Conservation (phyloP, 1,140 invertebrate species). For the Trissolcus basalis region DNA sequence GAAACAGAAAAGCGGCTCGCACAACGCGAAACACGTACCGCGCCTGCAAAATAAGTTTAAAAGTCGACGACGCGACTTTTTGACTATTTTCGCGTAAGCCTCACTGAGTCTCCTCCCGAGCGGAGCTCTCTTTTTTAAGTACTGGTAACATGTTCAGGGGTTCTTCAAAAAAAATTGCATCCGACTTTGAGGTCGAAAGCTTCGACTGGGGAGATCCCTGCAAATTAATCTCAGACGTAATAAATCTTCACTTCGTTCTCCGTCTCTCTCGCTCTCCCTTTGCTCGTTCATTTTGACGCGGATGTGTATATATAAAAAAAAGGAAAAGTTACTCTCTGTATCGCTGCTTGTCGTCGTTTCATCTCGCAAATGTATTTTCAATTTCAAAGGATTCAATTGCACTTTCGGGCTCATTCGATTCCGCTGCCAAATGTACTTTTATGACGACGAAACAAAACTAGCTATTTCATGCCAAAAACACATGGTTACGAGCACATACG, state of each 20-base stretch:
- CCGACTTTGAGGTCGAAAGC: constrained; percentile 24
- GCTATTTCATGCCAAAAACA: constrained; percentile 41
- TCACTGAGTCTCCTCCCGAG: constrained; percentile 32
- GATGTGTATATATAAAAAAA: no score
- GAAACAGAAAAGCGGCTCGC: constrained; percentile 48
- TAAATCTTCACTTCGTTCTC: no score
- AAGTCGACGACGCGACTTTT: constrained; percentile 33
- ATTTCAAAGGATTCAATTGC: constrained; percentile 13
- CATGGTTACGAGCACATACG: constrained; percentile 12
- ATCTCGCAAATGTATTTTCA: not conserved
- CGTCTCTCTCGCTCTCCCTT: no score
- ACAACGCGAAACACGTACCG: constrained; percentile 24
- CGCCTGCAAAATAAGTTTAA: constrained; percentile 9
- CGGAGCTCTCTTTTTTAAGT: constrained; percentile 46
- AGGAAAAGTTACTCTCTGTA: no score
- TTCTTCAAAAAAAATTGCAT: constrained; percentile 41
- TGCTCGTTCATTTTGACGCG: no score
- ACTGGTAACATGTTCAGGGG: constrained; percentile 49
- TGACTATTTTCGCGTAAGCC: constrained; percentile 37
- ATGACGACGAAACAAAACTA: constrained; percentile 20
- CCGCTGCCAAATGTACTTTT: constrained; percentile 25
- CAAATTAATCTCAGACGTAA: no score
- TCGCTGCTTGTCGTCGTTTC: not conserved
- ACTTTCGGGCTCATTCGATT: constrained; percentile 31
- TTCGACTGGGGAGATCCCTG: not conserved